phyloP scores from a whole-genome alignment of 2,888 invertebrate genomes.

The Heteromyza rotundicornis region DNA sequence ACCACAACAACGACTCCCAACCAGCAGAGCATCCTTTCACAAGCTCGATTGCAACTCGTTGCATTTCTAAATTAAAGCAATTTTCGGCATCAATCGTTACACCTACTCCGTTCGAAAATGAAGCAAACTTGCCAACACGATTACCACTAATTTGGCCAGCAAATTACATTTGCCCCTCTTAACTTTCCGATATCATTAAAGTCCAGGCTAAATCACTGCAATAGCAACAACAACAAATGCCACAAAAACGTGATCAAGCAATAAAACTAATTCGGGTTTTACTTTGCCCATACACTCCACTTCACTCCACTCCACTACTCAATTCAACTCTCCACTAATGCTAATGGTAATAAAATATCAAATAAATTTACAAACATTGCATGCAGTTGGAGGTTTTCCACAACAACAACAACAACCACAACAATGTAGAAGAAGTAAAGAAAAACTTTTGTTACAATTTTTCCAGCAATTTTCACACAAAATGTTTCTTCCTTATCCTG shows the following conservation, averaged over 20 bases:
- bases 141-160: conserved; percentile 27
- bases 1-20: no score
- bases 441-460: background rate
- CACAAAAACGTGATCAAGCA: conserved; percentile 29
- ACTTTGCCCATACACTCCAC: no score
- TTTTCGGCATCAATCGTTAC: conserved; percentile 21
- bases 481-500: conserved; percentile 7
- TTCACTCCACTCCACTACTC: background rate
- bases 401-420: no score
- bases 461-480: conserved; percentile 11
- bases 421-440: no score
- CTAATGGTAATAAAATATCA: background rate
- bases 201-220: background rate
- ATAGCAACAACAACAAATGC: conserved; percentile 20
- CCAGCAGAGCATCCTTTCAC: background rate
- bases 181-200: background rate
- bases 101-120: background rate
- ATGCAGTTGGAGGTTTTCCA: no score
- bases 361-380: no score
- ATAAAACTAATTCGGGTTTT: conserved; percentile 22
- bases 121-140: conserved; percentile 23
- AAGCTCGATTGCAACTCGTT: background rate
- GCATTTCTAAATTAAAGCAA: conserved; percentile 22
- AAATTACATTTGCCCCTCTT: conserved; percentile 21
- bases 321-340: background rate